A percentile compares a stretch with the other conserved stretches of the same genome.
Conservation (phyloP, 2,113 vertebrate species). For the Sporophila hypoxantha region DNA sequence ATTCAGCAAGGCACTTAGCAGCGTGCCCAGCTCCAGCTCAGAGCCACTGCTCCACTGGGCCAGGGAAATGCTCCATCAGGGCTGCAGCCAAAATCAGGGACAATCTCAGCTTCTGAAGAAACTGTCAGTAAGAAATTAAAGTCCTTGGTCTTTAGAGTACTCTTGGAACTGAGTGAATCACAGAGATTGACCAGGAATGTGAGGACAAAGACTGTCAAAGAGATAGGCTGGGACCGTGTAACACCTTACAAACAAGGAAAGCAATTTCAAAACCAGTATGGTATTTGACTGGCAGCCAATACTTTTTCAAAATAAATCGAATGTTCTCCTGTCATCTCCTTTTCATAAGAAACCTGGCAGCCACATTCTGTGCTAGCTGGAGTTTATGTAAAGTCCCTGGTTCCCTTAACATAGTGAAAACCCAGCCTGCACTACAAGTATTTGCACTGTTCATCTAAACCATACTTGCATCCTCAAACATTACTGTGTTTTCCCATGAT, state of each 20-base stretch:
- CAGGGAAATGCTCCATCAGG: not conserved
- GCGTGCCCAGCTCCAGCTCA: not conserved
- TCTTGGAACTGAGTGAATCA: not conserved
- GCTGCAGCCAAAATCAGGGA: not conserved
- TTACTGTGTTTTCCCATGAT: not conserved
- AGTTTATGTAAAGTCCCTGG: conserved; percentile 59
- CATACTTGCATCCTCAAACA: not conserved
- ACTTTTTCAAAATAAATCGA: conserved; percentile 62
- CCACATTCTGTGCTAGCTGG: conserved; percentile 25
- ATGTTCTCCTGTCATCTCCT: conserved; percentile 61
- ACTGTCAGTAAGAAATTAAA: not conserved
- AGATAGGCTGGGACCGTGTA: conserved; percentile 19
- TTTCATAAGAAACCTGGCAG: conserved; percentile 67
- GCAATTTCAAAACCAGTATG: conserved; percentile 56
- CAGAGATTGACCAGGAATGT: conserved; percentile 9
- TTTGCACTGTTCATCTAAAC: conserved; percentile 38
- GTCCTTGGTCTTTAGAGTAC: not conserved
- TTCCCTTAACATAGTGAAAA: conserved; percentile 52
- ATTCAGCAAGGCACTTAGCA: not conserved
- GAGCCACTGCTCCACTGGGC: not conserved
- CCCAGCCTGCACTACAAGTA: conserved; percentile 1
- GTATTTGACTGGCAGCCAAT: conserved; percentile 66
- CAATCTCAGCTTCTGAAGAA: not conserved
- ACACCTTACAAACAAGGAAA: conserved; percentile 50
- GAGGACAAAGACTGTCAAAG: conserved; percentile 39